These are phyloP conservation scores for Lepidurus apus DNA, from an alignment of 1,140 invertebrate species.

Conservation along the genomic window DNA sequence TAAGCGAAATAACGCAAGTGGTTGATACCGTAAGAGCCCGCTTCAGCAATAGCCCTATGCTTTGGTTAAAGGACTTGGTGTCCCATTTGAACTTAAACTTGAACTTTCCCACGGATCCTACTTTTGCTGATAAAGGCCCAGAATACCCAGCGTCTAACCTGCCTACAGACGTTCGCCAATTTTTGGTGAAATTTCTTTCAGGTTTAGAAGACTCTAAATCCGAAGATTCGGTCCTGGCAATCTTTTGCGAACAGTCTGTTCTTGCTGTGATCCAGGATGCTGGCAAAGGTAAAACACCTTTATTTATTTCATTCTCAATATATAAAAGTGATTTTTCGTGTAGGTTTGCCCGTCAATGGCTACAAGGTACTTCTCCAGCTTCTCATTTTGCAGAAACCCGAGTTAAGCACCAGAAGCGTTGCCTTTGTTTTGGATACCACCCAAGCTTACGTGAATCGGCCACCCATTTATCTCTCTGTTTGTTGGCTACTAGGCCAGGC, in stretches of 20 bases:
- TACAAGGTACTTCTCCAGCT: constrained; percentile 28
- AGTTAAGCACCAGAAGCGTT: background rate
- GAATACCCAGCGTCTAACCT: constrained; percentile 23
- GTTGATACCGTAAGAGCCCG: constrained; percentile 12
- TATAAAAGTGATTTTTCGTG: background rate
- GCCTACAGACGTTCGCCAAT: constrained; percentile 18
- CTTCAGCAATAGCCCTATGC: background rate
- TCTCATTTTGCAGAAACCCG: constrained; percentile 24
- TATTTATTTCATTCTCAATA: background rate
- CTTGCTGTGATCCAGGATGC: constrained; percentile 8
- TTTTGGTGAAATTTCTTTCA: background rate
- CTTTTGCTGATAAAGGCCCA: constrained; percentile 8
- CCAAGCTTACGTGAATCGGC: background rate
- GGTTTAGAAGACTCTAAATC: background rate
- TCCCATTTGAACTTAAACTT: constrained; percentile 24
- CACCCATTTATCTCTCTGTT: background rate
- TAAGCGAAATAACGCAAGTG: background rate
- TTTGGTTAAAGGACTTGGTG: constrained; percentile 28
- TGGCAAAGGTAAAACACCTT: background rate
- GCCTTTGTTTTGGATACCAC: background rate
- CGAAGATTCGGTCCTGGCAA: background rate
- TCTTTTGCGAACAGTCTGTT: constrained; percentile 24
- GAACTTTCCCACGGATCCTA: constrained; percentile 14
- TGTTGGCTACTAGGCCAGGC: constrained; percentile 24
- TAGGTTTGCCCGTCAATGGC: constrained; percentile 22